Conservation (phyloP, 1,140 invertebrate genomes). For the Drosophila takahashii region DNA sequence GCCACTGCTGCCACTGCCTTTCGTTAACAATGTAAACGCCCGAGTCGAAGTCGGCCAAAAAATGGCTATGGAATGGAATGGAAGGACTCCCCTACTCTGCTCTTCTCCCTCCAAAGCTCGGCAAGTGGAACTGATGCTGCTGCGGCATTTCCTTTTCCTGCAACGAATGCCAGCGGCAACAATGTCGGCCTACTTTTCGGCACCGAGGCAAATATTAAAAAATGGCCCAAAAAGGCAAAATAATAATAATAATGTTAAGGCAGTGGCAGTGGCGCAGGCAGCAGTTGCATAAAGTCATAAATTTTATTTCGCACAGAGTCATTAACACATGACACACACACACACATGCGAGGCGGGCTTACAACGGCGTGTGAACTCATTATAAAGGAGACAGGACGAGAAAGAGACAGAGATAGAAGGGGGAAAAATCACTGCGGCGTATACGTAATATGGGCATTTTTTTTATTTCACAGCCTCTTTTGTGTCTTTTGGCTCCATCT, state of each 20-base stretch:
- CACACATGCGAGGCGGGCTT: constrained; percentile 29
- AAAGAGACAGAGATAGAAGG: not conserved
- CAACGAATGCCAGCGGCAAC: constrained; percentile 76
- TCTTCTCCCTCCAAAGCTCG: not conserved
- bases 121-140: constrained; percentile 49
- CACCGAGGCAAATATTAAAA: constrained; percentile 76
- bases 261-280: constrained; percentile 51
- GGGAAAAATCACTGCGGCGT: constrained; percentile 72
- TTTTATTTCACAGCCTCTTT: constrained; percentile 45
- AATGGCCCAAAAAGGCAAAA: constrained; percentile 60
- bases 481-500: constrained; percentile 49
- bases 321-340: constrained; percentile 81
- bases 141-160: constrained; percentile 80
- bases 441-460: constrained; percentile 70
- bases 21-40: constrained; percentile 81
- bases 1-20: constrained; percentile 33
- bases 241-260: constrained; percentile 62
- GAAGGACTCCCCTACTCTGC: constrained; percentile 3
- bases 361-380: constrained; percentile 79
- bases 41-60: constrained; percentile 68
- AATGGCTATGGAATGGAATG: constrained; percentile 14
- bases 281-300: constrained; percentile 82
- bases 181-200: constrained; percentile 81
- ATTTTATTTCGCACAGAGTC: constrained; percentile 82
- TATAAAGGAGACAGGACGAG: constrained; percentile 56